Evolutionary conservation across 2,113 vertebrate genomes (phyloP), one percentile per base, ranked within the genome.

Genomic region (Felis chaus): DNA sequence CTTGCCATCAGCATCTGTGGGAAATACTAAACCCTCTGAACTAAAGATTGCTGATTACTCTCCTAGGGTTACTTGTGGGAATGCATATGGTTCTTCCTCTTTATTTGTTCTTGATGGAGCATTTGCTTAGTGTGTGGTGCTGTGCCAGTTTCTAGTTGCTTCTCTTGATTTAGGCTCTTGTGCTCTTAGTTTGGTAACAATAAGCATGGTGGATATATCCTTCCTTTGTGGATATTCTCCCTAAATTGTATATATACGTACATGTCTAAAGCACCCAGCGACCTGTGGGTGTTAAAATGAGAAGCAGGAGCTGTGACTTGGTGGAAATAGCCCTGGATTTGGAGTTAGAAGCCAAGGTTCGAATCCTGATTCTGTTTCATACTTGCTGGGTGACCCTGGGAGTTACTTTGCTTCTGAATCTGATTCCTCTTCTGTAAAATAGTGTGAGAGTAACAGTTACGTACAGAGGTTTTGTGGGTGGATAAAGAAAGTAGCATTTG

Each of bases 321-420:
- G 39, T 93, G 71, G 45, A 48, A 89, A 65, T 65, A 95, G 85
- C 39, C 48, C 25, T 81, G 48, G 27, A 45, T 95, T 96, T 96
- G 61, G 10, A 74, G 23, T 95, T 91, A 48, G 65, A 91, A n/a
- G 63, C 5, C 33, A 2, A 73, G 23, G 5, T 85, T 96, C 41
- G 15, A 63, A 79, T 85, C 68, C n/a, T 94, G 14, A 31, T 95
- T 94, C 29, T 73, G 10, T 79, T 90, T 53, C 66, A 25, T 89
- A 15, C 27, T 95, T 74, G 48, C 45, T 73, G 0, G 76, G 83
- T 78, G 78, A 89, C 29, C 23, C 36, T 76, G 50, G 33, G 61
- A 69, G 61, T 83, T 23, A 36, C 29, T 73, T 83, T 97, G 16
- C 31, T 95, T 92, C 84, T 92, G n/a, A 90, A 39, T 89, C 61